phyloP scores from a whole-genome alignment of 30 jellyfish, hydroid and myxozoan species.

The Mastigias papua region DNA sequence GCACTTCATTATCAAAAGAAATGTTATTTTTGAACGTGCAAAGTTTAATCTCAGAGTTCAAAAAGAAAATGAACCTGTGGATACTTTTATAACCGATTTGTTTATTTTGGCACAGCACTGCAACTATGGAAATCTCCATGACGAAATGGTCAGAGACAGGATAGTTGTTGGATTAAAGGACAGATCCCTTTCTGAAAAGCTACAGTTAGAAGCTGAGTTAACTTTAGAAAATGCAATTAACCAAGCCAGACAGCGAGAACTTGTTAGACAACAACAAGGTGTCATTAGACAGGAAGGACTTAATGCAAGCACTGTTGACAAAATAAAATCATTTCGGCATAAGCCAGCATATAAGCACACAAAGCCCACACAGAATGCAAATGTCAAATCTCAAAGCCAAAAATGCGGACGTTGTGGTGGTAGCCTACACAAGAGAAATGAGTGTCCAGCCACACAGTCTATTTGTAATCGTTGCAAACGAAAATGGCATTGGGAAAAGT shows the following conservation, averaged over 20 bases:
- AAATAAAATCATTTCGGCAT: background rate
- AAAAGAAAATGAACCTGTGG: constrained; percentile 16
- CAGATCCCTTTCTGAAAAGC: constrained; percentile 23
- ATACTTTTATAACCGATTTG: constrained; percentile 29
- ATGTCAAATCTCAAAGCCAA: background rate
- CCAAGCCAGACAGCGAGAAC: constrained; percentile 33
- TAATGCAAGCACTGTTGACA: background rate
- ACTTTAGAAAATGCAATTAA: constrained; percentile 35
- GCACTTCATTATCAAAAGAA: constrained; percentile 8
- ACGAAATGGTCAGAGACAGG: constrained; percentile 41
- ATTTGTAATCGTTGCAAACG: constrained; percentile 17
- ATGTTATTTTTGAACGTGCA: constrained; percentile 17
- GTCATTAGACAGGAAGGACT: background rate
- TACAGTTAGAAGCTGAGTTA: constrained; percentile 42
- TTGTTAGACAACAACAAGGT: constrained; percentile 39
- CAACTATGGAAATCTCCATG: constrained; percentile 22
- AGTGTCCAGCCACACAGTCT: constrained; percentile 32
- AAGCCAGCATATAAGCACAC: constrained; percentile 3
- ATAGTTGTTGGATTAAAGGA: constrained; percentile 59
- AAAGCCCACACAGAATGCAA: background rate
- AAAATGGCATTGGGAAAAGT: constrained; percentile 39
- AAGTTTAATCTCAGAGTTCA: constrained; percentile 8
- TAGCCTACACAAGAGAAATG: background rate
- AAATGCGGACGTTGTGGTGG: constrained; percentile 36
- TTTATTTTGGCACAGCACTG: constrained; percentile 27